A percentile compares a stretch with the other conserved stretches of the same genome.
Evolutionary conservation across 2,113 vertebrate species (phyloP).

Genomic region (Nerophis lumbriciformis): DNA sequence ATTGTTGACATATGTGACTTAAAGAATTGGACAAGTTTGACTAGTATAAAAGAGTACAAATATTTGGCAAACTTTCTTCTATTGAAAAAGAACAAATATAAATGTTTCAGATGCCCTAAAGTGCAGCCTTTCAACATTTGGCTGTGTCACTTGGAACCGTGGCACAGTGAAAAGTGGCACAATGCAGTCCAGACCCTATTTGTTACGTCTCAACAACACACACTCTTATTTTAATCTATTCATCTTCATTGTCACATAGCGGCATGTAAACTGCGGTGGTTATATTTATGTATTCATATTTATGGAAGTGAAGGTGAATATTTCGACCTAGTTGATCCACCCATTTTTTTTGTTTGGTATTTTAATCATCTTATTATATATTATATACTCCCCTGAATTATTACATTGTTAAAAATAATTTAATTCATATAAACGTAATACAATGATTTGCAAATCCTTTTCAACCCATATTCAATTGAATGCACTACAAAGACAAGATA

Average conservation of each 20-base stretch:
- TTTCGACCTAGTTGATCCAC: too few species aligned
- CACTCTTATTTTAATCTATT: not conserved
- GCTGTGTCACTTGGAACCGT: not conserved
- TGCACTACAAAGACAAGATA: too few species aligned
- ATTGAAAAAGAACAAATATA: conserved; percentile 8
- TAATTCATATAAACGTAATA: too few species aligned
- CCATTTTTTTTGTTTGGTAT: too few species aligned
- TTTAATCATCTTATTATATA: too few species aligned
- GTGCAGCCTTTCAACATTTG: conserved; percentile 40
- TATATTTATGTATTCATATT: too few species aligned
- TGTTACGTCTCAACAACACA: not conserved
- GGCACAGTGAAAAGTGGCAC: not conserved
- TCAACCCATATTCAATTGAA: too few species aligned
- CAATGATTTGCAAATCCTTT: too few species aligned
- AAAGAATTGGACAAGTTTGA: not conserved
- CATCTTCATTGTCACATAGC: not conserved
- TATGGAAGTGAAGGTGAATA: too few species aligned
- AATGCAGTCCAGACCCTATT: conserved; percentile 1
- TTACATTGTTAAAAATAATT: too few species aligned
- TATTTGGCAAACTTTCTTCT: conserved; percentile 1
- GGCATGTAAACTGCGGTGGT: not conserved
- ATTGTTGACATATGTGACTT: not conserved
- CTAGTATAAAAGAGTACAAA: not conserved
- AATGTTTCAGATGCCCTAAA: conserved; percentile 29
- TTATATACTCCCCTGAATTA: too few species aligned